A percentile compares a stretch with the other conserved stretches of the same genome.
Conservation (phyloP, 2,113 vertebrate genomes). For the Dipodomys ordii region DNA sequence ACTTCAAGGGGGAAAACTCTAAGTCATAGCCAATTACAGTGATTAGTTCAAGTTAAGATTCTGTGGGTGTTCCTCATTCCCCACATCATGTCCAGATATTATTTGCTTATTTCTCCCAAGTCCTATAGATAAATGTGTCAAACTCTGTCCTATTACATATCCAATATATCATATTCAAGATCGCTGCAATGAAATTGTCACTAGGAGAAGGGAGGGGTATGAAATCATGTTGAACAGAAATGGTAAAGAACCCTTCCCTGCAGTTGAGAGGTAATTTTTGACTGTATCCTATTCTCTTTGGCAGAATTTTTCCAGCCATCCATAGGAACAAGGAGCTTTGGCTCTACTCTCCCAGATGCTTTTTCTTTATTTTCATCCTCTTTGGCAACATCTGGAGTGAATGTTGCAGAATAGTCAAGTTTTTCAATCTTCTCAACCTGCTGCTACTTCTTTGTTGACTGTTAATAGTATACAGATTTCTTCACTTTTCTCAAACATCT, state of each 20-base stretch:
- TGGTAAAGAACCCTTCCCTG: neutral
- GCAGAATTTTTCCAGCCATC: neutral
- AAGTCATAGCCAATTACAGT: neutral
- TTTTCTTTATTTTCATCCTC: neutral
- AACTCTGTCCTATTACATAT: neutral
- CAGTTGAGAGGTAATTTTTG: too few relatives aligned
- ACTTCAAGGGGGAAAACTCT: neutral
- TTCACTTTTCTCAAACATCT: neutral
- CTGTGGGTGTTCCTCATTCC: neutral
- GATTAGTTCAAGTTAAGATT: neutral
- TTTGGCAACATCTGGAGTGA: neutral
- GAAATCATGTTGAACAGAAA: neutral
- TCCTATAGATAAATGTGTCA: neutral
- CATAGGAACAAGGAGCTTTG: too few relatives aligned
- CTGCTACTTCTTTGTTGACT: neutral
- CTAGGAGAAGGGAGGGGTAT: neutral
- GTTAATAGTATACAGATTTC: too few relatives aligned
- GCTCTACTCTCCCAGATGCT: neutral
- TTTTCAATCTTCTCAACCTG: neutral
- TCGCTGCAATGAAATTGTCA: neutral
- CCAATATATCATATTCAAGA: neutral
- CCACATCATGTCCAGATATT: neutral
- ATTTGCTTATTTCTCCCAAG: neutral
- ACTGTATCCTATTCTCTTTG: neutral
- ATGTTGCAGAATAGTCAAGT: neutral